Percentiles rank a stretch among this genome's conserved stretches.
Evolutionary conservation across 2,797 vertebrate genomes (phyloP).

Genomic region (Smutsia temminckii): DNA sequence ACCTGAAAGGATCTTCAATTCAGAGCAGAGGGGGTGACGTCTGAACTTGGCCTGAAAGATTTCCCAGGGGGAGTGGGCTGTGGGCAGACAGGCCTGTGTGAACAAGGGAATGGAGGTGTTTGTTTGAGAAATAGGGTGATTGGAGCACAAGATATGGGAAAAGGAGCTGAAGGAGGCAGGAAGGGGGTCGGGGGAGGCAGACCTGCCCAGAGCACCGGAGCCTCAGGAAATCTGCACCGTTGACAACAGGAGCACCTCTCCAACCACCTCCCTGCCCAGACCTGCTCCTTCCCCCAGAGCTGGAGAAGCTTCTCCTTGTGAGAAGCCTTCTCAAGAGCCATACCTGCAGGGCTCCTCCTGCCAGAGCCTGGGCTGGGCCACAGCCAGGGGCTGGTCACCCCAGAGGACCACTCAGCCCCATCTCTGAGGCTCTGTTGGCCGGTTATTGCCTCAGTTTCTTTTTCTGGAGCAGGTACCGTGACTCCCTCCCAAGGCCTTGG

Average conservation of each 20-base stretch:
- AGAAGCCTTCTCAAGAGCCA: not conserved
- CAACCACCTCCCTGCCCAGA: not conserved
- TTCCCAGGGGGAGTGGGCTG: not conserved
- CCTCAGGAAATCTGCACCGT: not conserved
- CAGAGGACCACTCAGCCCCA: not conserved
- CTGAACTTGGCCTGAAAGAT: not conserved
- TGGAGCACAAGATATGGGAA: not conserved
- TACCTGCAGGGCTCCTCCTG: not conserved
- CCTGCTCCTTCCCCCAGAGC: not conserved
- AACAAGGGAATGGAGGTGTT: not conserved
- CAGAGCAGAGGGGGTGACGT: not conserved
- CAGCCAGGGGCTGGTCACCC: not conserved
- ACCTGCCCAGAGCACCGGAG: not conserved
- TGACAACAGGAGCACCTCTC: not conserved
- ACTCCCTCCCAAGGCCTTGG: not conserved
- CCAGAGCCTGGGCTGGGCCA: not conserved
- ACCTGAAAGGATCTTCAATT: not conserved
- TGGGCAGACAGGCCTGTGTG: not conserved
- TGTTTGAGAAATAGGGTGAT: not conserved
- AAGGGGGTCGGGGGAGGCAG: not conserved
- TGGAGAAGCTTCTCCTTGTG: too few species aligned
- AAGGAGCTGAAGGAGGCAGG: too few species aligned
- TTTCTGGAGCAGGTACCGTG: not conserved
- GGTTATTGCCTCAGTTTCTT: too few species aligned
- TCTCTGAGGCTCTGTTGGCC: not conserved